Base-by-base conservation (phyloP, 2,797 vertebrate genomes). In the Enteromius trimaculatus region DNA sequence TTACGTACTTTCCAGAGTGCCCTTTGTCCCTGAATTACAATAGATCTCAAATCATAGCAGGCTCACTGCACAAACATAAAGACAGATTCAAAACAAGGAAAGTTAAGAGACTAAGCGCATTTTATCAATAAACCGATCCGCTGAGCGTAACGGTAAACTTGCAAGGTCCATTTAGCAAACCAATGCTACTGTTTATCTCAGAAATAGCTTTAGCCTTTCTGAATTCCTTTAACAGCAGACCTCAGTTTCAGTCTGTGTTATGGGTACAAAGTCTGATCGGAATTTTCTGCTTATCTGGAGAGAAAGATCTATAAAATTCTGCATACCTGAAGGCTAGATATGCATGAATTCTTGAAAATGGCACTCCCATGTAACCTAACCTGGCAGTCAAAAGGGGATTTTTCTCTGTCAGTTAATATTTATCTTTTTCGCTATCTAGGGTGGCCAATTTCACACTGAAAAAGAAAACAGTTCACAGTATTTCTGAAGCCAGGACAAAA, bases 331-430 rank as follows among this genome's bases (percentile, higher is more conserved):
- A 66, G 74, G 44, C 17, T 31, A 31, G 60, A 14, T 31, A 16
- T 64, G 60, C 14, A 64, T 62, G 29, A 75, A 11, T 77, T 60
- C 34, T 44, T 64, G 78, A 74, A 79, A 74, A n/a, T 44, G 64
- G 6, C 53, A 69, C 55, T 21, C 72, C 44, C 9, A 8, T 26
- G 3, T 26, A 29, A 55, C 23, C 21, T 60, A 19, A 37, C 39
- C 44, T 88, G 83, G 81, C 83, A 81, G 9, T 21, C 62, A 77
- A 4, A 74, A n/a, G 74, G 51, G 70, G 79, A 77, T 68, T 85
- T 88, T 77, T 53, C 13, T 11, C 23, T 14, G 14, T 71, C 34
- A 31, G 13, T 74, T 75, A 31, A 69, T 86, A 31, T 13, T 60
- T 51, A 60, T 49, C 66, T 68, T 3, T 68, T n/a, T 29, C 4